Evolutionary conservation across 2,797 vertebrate genomes (phyloP).

Genomic region (Tenualosa thibaudeaui): DNA sequence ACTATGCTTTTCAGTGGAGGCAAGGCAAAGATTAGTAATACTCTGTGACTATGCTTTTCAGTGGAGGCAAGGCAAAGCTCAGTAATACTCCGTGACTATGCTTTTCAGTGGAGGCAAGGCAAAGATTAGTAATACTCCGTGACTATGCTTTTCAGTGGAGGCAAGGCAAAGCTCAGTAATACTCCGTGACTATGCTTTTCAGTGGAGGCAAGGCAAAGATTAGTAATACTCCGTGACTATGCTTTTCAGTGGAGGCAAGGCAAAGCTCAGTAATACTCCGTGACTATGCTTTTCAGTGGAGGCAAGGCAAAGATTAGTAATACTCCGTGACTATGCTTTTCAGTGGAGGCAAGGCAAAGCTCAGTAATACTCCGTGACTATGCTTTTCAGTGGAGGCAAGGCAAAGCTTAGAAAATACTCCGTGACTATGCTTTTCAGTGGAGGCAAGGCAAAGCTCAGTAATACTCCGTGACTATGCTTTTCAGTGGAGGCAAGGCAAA

Average conservation of each 20-base stretch:
- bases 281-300: not conserved
- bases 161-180: slow-evolving; percentile 6
- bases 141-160: not conserved
- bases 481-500: not conserved
- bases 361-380: slow-evolving; percentile 7
- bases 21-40: slow-evolving; percentile 4
- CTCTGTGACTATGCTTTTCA: not conserved
- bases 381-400: not conserved
- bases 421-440: not conserved
- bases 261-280: not conserved
- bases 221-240: not conserved
- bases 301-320: slow-evolving; percentile 13
- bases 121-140: not conserved
- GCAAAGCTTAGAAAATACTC: not conserved
- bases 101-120: not conserved
- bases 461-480: not conserved
- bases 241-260: not conserved
- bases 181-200: not conserved
- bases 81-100: slow-evolving; percentile 2
- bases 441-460: slow-evolving; percentile 7
- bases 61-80: not conserved
- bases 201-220: not conserved
- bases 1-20: not conserved
- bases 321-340: not conserved
- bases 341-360: not conserved